Conservation (phyloP, 2,888 invertebrate genomes). For the Prosopocoilus inquinatus region DNA sequence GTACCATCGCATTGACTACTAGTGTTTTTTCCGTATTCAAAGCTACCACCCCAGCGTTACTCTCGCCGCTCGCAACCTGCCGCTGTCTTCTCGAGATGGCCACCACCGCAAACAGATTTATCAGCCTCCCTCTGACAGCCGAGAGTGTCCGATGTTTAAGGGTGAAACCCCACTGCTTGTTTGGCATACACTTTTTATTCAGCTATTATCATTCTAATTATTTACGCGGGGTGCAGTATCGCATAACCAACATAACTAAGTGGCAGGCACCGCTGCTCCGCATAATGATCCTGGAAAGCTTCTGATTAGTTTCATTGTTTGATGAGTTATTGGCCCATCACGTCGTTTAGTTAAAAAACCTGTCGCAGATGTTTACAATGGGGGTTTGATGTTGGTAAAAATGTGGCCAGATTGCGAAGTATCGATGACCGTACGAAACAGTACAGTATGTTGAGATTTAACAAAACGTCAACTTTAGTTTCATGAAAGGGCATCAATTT, state of each 20-base stretch:
- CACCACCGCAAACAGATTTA: constrained; percentile 51
- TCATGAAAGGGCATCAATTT: too few species aligned
- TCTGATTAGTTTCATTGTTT: constrained; percentile 37
- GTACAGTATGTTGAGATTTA: too few species aligned
- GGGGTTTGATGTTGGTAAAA: constrained; percentile 37
- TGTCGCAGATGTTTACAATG: constrained; percentile 49
- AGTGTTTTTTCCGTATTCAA: constrained; percentile 29
- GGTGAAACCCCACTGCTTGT: constrained; percentile 44
- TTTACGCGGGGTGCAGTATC: constrained; percentile 46
- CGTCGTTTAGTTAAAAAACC: constrained; percentile 41
- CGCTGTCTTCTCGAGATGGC: constrained; percentile 42
- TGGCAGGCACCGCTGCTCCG: constrained; percentile 42
- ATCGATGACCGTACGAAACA: too few species aligned
- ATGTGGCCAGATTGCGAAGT: constrained; percentile 47
- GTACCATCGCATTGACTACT: constrained; percentile 25
- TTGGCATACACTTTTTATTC: constrained; percentile 50
- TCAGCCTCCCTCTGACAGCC: constrained; percentile 47
- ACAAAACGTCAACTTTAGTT: too few species aligned
- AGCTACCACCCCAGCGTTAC: constrained; percentile 23
- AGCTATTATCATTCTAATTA: constrained; percentile 54
- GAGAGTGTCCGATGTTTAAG: constrained; percentile 42
- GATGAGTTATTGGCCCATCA: constrained; percentile 47
- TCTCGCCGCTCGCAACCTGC: constrained; percentile 39
- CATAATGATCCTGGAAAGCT: constrained; percentile 39
- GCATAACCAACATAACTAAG: constrained; percentile 51